Evolutionary conservation across 1,140 invertebrate species (phyloP), one percentile per base, ranked within the genome.

Genomic region (Chironomus tepperi): DNA sequence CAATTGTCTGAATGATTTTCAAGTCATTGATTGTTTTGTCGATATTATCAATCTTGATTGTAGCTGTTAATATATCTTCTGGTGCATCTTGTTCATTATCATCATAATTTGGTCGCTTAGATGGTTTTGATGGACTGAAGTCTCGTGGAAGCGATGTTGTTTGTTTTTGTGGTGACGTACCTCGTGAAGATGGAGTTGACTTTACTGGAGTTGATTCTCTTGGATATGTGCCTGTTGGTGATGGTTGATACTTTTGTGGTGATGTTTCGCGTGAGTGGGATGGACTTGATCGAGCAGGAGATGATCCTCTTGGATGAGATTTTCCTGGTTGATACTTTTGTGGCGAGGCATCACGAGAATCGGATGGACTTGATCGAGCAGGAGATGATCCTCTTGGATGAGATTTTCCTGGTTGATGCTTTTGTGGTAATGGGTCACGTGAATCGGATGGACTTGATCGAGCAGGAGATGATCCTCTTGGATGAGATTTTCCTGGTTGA

Each of bases 11-110:
- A 18, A 21, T 42, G 7, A 42, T 42, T 42, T 34, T 73, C 73
- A 73, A 43, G 42, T 73, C 34, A 73, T 73, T 73, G 7, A 73
- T 42, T 18, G 42, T 73, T 18, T 73, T 43, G 7, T 70, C 65
- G 8, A 19, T 70, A 10, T 19, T 70, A 10, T 70, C 65, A 19
- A 70, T 70, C 10, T 18, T 70, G 6, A 70, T 19, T 6, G 65
- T 19, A 10, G 65, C 18, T 19, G 16, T 70, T 3, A 70, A 9
- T 0, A 70, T 12, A 0, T 57, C 47, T n/a, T 57, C n/a, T 5
- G 47, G 12, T 57, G 12, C 47, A 15, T 57, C 65, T 70, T 70
- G n/a, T n/a, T n/a, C n/a, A n/a, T n/a, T n/a, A 18, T 70, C 19
- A 19, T 70, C 65, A 70, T 19, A 2, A 70, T 18, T 7, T 2